Evolutionary conservation across 2,888 invertebrate genomes (phyloP), one percentile per base, ranked within the genome.

Genomic region (Trisateles emortualis): DNA sequence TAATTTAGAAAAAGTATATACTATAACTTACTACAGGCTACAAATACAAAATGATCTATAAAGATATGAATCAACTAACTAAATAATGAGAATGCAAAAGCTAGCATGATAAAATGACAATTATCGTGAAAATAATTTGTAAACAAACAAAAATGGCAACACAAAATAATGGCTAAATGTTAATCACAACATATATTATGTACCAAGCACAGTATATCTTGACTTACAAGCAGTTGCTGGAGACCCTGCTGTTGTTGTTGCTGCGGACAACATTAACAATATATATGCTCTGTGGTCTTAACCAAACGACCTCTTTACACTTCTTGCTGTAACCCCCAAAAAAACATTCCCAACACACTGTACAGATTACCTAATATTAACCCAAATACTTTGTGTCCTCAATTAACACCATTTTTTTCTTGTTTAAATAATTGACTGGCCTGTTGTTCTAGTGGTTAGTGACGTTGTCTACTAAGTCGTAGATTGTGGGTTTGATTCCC

Each of bases 221-320:
- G 90, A 96, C 97, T 96, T 95, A 97, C 97, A 95, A 97, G 95
- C 94, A 97, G 95, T 94, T 97, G 97, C 92, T 97, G 97, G 78
- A 97, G 95, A 90, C 97, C 97, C 92, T 97, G 97, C 94, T 97
- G 97, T 93, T 97, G 97, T 93, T 97, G 97, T 95, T 97, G 97
- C 97, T 97, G 71, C 64, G 95, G 92, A 90, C 84, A 84, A 86
- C 81, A 72, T 78, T 80, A 74, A 81, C 77, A 75, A 75, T 81
- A 79, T 68, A 66, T 71, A 72, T 69, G 61, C 48, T 66, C 44
- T 53, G 19, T 32, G n/a, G 26, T 48, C 43, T 30, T 24, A 29
- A 30, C 17, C 14, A 22, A 35, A 33, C n/a, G 14, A 52, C 17
- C 14, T n/a, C n/a, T 17, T 13, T 24, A 45, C 29, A 8, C 10